Conservation (phyloP, 2,888 invertebrate genomes). For the Drosophila prolongata region DNA sequence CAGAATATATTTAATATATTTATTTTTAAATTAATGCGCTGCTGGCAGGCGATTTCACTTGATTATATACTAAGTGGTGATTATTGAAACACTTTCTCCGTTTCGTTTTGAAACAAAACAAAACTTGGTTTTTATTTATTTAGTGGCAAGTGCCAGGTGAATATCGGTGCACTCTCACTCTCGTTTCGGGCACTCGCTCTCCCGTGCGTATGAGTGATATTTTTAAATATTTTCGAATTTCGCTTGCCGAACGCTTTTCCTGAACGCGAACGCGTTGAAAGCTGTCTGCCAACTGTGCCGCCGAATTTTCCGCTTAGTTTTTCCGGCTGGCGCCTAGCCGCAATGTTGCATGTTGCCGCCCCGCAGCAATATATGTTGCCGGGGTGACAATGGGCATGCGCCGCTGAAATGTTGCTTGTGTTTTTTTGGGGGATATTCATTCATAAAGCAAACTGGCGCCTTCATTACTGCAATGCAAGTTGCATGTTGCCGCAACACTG, state of each 20-base stretch:
- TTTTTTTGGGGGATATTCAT: conserved; percentile 51
- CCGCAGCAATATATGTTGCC: conserved; percentile 22
- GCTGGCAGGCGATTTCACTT: conserved; percentile 26
- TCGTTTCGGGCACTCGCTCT: conserved; percentile 8
- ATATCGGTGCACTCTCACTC: conserved; percentile 31
- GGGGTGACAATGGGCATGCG: conserved; percentile 57
- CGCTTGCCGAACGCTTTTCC: conserved; percentile 9
- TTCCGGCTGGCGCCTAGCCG: conserved; percentile 49
- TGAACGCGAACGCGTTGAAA: conserved; percentile 66
- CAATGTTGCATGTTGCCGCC: conserved; percentile 33
- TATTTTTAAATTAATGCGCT: conserved; percentile 69
- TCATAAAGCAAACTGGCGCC: conserved; percentile 65
- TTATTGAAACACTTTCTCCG: conserved; percentile 9
- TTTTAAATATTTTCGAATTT: conserved; percentile 24
- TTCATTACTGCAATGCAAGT: conserved; percentile 42
- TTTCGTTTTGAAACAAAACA: conserved; percentile 8
- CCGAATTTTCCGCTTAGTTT: conserved; percentile 53
- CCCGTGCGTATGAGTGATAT: conserved; percentile 32
- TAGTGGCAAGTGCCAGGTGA: not conserved
- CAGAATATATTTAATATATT: conserved; percentile 65
- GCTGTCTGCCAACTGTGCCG: conserved; percentile 74
- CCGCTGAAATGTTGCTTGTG: conserved; percentile 24
- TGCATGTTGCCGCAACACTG: conserved; percentile 56
- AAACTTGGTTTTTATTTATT: conserved; percentile 5
- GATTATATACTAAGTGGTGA: conserved; percentile 7